Percentiles rank a stretch among this genome's conserved stretches.
phyloP scores from a whole-genome alignment of 1,140 invertebrate species.

The Vanessa atalanta region DNA sequence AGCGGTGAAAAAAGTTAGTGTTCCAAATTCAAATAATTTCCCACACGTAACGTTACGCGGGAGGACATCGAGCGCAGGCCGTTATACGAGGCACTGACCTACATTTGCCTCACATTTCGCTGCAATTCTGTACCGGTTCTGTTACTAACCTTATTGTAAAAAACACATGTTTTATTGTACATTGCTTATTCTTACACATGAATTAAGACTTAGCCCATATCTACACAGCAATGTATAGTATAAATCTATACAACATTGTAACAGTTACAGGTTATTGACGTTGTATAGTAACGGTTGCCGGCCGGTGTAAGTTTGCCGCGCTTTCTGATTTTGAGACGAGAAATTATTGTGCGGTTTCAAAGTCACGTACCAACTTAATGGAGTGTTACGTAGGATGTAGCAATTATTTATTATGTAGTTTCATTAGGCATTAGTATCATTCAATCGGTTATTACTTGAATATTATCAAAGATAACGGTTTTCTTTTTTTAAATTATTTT shows the following conservation, averaged over 20 bases:
- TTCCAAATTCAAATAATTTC: conserved; percentile 80
- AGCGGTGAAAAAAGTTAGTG: conserved; percentile 66
- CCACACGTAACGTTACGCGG: conserved; percentile 80
- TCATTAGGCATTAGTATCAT: conserved; percentile 28
- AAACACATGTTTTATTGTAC: conserved; percentile 38
- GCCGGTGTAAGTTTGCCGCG: conserved; percentile 69
- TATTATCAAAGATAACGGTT: background rate
- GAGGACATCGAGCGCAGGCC: conserved; percentile 75
- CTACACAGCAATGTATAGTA: conserved; percentile 38
- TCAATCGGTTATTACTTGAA: background rate
- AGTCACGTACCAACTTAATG: conserved; percentile 74
- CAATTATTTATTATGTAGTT: conserved; percentile 72
- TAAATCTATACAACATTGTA: background rate
- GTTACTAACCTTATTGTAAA: conserved; percentile 67
- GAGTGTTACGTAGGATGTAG: conserved; percentile 69
- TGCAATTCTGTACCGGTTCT: conserved; percentile 53
- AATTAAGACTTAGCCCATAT: background rate
- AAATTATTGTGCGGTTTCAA: conserved; percentile 69
- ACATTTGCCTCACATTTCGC: conserved; percentile 69
- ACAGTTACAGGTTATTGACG: conserved; percentile 11
- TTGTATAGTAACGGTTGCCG: conserved; percentile 21
- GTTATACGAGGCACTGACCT: conserved; percentile 78
- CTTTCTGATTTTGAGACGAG: conserved; percentile 78
- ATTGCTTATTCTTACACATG: conserved; percentile 41
- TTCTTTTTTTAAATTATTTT: too few species aligned